Percentiles rank a stretch among this genome's conserved stretches.
Conservation (phyloP, 2,797 vertebrate genomes). For the Crocodylus rhombifer region DNA sequence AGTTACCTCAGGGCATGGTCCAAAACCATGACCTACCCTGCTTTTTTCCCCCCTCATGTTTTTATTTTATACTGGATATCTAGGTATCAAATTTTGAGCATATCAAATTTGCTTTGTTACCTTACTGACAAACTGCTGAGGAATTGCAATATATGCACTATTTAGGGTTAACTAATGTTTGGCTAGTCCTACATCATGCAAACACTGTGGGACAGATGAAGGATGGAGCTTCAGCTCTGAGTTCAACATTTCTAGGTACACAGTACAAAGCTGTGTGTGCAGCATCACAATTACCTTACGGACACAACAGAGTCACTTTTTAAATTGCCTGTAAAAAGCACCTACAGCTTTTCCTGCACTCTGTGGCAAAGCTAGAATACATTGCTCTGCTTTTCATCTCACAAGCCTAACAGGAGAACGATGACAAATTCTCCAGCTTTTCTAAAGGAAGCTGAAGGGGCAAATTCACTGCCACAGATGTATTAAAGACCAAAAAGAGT, state of each 20-base stretch:
- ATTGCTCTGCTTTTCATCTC: constrained; percentile 33
- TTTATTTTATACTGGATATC: no score
- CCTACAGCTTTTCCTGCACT: background rate
- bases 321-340: background rate
- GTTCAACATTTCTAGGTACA: background rate
- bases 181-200: background rate
- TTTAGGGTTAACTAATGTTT: background rate
- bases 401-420: constrained; percentile 22
- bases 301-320: background rate
- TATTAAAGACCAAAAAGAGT: constrained; percentile 24
- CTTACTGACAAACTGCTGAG: background rate
- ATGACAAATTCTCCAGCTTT: constrained; percentile 30
- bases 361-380: background rate
- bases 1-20: no score
- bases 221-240: background rate
- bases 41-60: no score
- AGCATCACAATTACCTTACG: background rate
- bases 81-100: no score
- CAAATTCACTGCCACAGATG: background rate
- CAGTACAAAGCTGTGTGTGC: background rate
- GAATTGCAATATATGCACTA: background rate
- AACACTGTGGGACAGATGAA: background rate
- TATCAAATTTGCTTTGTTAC: background rate
- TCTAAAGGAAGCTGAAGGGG: background rate
- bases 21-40: no score